Base-by-base conservation (phyloP, 1,140 invertebrate genomes). In the Stegodyphus dumicola region DNA sequence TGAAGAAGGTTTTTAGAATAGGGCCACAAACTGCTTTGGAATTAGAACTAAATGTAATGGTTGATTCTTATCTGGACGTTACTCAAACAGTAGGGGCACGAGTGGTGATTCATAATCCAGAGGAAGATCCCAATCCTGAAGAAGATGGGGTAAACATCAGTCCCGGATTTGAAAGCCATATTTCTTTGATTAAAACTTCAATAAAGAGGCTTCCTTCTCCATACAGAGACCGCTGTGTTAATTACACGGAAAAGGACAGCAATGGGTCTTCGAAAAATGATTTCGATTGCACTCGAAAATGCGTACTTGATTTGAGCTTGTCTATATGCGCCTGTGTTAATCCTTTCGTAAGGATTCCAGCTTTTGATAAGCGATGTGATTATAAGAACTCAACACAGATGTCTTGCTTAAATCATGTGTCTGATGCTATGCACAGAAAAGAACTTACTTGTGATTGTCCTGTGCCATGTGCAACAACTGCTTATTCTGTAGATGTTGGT, bases 81-180 rank as follows among this genome's bases (percentile, higher is more conserved):
- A 64, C 65, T 17, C 18, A 64, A 6, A 51, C 66, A 9, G 6
- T 64, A 5, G 83, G 83, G 3, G 74, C 75, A 1, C 54, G 54
- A 18, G 33, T 85, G 6, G 7, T 85, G 13, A 13, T 85, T 56
- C 83, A 85, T 15, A 33, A 66, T 13, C 65, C 83, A 9, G 7
- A 51, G 0, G 74, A 77, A 17, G 17, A 49, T 10, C 83, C 83
- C 2, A 60, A 71, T 48, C 17, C 48, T n/a, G 83, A 85, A n/a
- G 75, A 60, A 15, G 53, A 77, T 9, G 83, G 83, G 9, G 51
- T 70, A n/a, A 52, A 60, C n/a, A 13, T 85, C 5, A 2, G 15
- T 4, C 83, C 83, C 52, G 83, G 83, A 9, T 54, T 60, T n/a
- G 75, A 85, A 60, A 77, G 52, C 6, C 74, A 51, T 2, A 17